These are phyloP conservation scores for Amiota minor DNA, from an alignment of 2,888 invertebrate species.

Conservation along the genomic window DNA sequence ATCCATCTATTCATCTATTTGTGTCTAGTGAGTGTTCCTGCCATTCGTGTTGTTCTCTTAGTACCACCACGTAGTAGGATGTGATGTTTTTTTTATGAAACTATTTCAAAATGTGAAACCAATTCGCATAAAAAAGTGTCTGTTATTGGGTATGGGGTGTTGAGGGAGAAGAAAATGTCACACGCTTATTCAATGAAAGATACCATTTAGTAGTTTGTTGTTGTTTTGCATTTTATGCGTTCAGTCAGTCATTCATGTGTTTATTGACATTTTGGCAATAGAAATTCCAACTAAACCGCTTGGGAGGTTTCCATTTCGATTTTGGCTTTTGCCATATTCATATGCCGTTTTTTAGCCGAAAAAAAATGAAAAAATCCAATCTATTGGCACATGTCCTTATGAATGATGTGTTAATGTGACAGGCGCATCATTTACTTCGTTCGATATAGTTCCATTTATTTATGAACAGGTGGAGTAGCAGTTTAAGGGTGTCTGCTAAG, in stretches of 20 bases:
- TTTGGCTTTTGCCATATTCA: not conserved
- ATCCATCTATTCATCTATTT: slow-evolving; percentile 14
- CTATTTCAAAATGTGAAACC: slow-evolving; percentile 66
- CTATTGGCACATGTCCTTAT: slow-evolving; percentile 69
- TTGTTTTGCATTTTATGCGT: slow-evolving; percentile 1
- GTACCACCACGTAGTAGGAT: slow-evolving; percentile 19
- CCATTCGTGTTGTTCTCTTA: not conserved
- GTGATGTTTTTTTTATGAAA: slow-evolving; percentile 60
- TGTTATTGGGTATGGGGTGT: slow-evolving; percentile 43
- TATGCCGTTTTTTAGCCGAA: slow-evolving; percentile 40
- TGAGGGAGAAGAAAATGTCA: no score
- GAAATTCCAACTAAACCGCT: slow-evolving; percentile 50
- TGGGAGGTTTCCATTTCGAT: slow-evolving; percentile 42
- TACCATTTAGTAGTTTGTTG: no score
- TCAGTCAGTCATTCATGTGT: slow-evolving; percentile 44
- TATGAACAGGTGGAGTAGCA: no score
- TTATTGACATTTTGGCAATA: slow-evolving; percentile 67
- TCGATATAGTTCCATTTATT: not conserved
- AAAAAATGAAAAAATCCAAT: no score
- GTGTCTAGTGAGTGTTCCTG: not conserved
- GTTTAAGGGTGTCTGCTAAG: no score
- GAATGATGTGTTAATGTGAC: slow-evolving; percentile 72
- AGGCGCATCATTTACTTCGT: slow-evolving; percentile 40
- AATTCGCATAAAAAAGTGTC: slow-evolving; percentile 63
- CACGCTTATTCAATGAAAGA: slow-evolving; percentile 17